These are phyloP conservation scores for Nothobranchius furzeri DNA, from an alignment of 2,113 vertebrate genomes.

Conservation along the genomic window DNA sequence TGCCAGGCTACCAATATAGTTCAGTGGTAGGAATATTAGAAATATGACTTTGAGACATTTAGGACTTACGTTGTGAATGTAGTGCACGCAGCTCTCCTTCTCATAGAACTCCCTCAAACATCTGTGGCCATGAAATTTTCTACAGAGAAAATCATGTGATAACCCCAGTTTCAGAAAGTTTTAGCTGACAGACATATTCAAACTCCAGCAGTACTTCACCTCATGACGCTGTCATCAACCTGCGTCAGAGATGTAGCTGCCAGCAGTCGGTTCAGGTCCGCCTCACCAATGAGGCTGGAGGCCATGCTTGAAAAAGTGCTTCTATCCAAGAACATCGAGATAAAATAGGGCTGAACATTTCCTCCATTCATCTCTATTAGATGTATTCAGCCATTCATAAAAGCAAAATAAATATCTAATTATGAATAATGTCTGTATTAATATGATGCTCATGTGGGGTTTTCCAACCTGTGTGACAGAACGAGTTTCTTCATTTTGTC, in stretches of 20 bases:
- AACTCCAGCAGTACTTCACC: constrained; percentile 71
- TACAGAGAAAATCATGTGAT: constrained; percentile 47
- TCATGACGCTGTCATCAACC: constrained; percentile 92
- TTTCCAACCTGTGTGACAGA: constrained; percentile 86
- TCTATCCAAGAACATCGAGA: constrained; percentile 65
- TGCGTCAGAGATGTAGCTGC: constrained; percentile 92
- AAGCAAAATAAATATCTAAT: too few species aligned
- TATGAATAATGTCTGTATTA: too few species aligned
- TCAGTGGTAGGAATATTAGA: too few species aligned
- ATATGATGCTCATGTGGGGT: too few species aligned
- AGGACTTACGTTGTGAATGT: constrained; percentile 85
- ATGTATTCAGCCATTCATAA: too few species aligned
- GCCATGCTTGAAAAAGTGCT: constrained; percentile 70
- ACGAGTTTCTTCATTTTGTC: constrained; percentile 95
- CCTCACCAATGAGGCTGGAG: constrained; percentile 63
- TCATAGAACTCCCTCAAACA: constrained; percentile 92
- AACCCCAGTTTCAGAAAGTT: background rate
- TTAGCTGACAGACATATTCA: background rate
- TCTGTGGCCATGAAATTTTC: constrained; percentile 90
- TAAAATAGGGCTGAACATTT: background rate
- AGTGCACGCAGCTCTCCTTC: constrained; percentile 89
- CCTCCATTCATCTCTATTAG: background rate
- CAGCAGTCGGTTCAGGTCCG: constrained; percentile 83
- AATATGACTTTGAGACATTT: background rate
- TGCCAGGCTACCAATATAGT: too few species aligned